These are phyloP conservation scores for Crypturellus undulatus DNA, from an alignment of 2,113 vertebrate genomes.

Conservation along the genomic window DNA sequence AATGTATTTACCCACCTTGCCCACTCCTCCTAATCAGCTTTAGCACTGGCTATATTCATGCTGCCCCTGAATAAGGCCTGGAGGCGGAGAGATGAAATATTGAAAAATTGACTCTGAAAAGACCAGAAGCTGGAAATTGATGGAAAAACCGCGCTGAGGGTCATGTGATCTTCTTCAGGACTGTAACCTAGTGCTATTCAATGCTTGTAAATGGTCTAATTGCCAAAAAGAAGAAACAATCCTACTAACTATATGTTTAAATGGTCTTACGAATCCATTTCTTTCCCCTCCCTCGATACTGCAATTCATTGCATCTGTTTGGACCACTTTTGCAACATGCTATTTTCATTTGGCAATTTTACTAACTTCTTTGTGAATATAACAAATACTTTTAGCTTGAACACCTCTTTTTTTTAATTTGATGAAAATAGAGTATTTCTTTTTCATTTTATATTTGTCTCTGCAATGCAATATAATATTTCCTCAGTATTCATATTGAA, in stretches of 20 bases:
- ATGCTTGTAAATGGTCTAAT: not conserved
- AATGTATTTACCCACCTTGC: conserved; percentile 44
- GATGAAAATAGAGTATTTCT: not conserved
- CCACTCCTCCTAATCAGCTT: conserved; percentile 24
- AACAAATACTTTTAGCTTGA: not conserved
- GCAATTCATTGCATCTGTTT: not conserved
- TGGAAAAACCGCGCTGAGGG: not conserved
- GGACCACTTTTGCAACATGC: not conserved
- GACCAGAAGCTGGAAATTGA: conserved; percentile 6
- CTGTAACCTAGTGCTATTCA: not conserved
- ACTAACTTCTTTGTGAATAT: not conserved
- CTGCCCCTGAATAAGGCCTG: not conserved
- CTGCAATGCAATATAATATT: not conserved
- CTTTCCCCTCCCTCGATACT: not conserved
- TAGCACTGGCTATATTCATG: conserved; percentile 2
- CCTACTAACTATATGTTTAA: not conserved
- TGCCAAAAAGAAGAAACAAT: not conserved
- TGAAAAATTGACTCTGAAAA: conserved; percentile 11
- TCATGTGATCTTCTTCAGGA: not conserved
- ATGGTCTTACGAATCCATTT: not conserved
- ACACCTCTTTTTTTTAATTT: not conserved
- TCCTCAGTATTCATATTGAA: conserved; percentile 4
- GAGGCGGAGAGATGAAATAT: not conserved
- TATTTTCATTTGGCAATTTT: not conserved
- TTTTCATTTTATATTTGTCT: not conserved